phyloP scores from a whole-genome alignment of 2,797 vertebrate genomes.

The Poeciliopsis gracilis region DNA sequence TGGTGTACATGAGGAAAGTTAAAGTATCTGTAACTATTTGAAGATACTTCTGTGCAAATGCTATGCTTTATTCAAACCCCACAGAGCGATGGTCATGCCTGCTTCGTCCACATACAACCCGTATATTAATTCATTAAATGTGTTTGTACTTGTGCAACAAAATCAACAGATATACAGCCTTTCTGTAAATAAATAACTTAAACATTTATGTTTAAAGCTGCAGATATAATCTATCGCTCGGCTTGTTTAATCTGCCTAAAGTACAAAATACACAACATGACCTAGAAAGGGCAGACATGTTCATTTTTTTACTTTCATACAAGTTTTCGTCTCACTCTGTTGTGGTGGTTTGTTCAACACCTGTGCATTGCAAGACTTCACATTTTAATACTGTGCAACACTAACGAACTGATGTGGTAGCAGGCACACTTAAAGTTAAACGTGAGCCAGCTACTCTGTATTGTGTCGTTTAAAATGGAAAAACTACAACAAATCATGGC shows the following conservation, averaged over 20 bases:
- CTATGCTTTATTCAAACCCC: conserved; percentile 53
- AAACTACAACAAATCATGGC: conserved; percentile 43
- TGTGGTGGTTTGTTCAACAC: conserved; percentile 23
- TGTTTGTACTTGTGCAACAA: conserved; percentile 31
- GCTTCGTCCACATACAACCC: conserved; percentile 33
- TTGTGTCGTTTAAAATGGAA: conserved; percentile 10
- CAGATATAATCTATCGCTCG: conserved; percentile 14
- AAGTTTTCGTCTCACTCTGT: conserved; percentile 7
- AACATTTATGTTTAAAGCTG: conserved; percentile 19
- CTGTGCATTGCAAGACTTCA: conserved; percentile 35
- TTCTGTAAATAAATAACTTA: conserved; percentile 22
- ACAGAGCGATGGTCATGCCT: conserved; percentile 45
- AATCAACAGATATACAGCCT: conserved; percentile 20
- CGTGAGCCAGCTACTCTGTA: conserved; percentile 10
- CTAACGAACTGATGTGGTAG: conserved; percentile 21
- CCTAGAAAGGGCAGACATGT: neutral
- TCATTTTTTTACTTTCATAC: conserved; percentile 14
- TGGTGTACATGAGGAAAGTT: conserved; percentile 41
- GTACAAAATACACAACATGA: conserved; percentile 11
- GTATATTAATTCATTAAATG: conserved; percentile 6
- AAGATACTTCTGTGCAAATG: conserved; percentile 72
- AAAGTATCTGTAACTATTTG: conserved; percentile 48
- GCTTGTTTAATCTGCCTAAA: conserved; percentile 34
- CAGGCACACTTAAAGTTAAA: conserved; percentile 15
- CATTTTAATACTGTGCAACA: conserved; percentile 37